Conservation (phyloP, 2,888 invertebrate species). For the Stenurella melanura region DNA sequence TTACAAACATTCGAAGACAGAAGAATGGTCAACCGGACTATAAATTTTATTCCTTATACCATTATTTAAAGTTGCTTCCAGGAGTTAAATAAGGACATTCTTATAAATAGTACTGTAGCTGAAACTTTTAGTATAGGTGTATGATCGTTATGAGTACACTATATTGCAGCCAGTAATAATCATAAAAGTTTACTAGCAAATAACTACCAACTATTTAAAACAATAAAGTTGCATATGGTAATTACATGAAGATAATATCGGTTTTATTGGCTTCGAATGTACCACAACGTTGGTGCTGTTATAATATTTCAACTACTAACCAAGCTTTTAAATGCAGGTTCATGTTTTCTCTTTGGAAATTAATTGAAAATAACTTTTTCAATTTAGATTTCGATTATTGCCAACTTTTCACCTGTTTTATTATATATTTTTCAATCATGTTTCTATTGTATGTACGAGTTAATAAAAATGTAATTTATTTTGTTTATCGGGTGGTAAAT, state of each 20-base stretch:
- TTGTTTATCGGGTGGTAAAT: no score
- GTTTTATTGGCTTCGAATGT: not conserved
- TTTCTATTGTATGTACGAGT: not conserved
- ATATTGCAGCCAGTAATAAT: not conserved
- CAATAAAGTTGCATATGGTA: not conserved
- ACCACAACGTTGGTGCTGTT: not conserved
- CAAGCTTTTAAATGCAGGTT: not conserved
- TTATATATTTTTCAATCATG: not conserved
- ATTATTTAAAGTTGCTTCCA: no score
- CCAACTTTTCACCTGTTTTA: not conserved
- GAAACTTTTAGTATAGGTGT: no score
- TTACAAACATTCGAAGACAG: no score
- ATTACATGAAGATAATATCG: not conserved
- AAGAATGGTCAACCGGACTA: no score
- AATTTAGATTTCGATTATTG: not conserved
- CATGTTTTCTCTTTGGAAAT: not conserved
- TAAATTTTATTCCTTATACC: no score
- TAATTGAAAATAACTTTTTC: constrained; percentile 4
- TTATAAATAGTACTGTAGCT: no score
- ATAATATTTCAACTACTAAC: constrained; percentile 4
- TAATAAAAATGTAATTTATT: not conserved
- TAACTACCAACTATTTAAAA: not conserved
- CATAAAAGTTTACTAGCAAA: not conserved
- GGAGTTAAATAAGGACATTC: no score
- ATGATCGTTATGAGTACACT: no score